Evolutionary conservation across 2,888 invertebrate species (phyloP), one percentile per base, ranked within the genome.

Genomic region (Uropetala carovei): DNA sequence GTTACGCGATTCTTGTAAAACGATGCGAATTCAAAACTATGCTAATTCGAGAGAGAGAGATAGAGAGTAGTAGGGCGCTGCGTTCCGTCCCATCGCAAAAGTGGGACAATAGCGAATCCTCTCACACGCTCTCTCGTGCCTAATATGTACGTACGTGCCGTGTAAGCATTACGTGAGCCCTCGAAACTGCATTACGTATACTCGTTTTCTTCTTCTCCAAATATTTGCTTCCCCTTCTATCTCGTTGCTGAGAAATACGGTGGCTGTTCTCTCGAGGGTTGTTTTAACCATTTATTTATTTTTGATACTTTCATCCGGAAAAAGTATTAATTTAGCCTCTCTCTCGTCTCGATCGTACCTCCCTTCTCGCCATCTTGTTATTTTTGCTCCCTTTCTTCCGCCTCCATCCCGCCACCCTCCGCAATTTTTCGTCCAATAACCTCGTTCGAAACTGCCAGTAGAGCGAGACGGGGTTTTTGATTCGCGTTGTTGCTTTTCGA

Each of bases 401-500:
- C 27, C 27, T 27, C 75, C n/a, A 75, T 75, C 16, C n/a, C 64
- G 9, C 75, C 27, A 11, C 27, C 75, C 22, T 22, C 75, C 0
- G 27, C 75, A 75, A 22, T 75, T 75, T 75, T 75, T 75, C 27
- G 22, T 75, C 75, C 75, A 75, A 75, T 75, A 75, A 27, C 75
- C 75, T 75, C 27, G n/a, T 75, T 68, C 22, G 1, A 43, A 43
- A 43, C 7, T 27, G 27, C 5, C 43, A 5, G 43, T 5, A 75
- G 75, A 22, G 75, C 75, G 22, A 75, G 27, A 27, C 75, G 75
- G 27, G 22, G 75, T 27, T 75, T 75, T 75, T 27, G 27, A 75
- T 75, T 27, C 75, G 22, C 75, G 27, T 75, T 75, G 75, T 27
- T 75, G 75, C 75, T 75, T 75, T 43, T 43, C 5, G 43, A 43